A percentile compares a stretch with the other conserved stretches of the same genome.
Evolutionary conservation across 2,797 vertebrate species (phyloP).

Genomic region (Aulostomus chinensis): DNA sequence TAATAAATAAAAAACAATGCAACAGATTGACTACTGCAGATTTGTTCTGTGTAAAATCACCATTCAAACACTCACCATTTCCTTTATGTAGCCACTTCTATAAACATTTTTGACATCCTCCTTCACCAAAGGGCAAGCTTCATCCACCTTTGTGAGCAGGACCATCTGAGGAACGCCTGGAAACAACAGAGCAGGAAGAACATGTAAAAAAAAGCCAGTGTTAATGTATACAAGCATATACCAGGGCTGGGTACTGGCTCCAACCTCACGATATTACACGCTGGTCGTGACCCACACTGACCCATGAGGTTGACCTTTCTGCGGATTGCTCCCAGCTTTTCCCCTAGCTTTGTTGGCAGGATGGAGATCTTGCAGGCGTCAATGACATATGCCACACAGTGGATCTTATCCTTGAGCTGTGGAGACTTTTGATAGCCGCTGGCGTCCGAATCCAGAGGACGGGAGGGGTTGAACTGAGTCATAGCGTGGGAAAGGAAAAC

Average conservation of each 20-base stretch:
- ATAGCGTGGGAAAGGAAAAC: not conserved
- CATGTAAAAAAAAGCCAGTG: no score
- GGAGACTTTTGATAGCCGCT: constrained; percentile 7
- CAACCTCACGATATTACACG: no score
- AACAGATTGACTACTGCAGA: no score
- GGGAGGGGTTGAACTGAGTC: constrained; percentile 59
- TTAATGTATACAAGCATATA: no score
- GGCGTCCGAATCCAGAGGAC: constrained; percentile 35
- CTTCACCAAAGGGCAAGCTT: constrained; percentile 54
- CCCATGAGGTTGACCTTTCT: constrained; percentile 60
- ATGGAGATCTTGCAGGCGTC: constrained; percentile 64
- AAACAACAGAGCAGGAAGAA: not conserved
- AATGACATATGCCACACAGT: constrained; percentile 65
- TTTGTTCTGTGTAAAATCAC: no score
- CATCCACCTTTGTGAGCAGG: constrained; percentile 70
- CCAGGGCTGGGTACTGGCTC: no score
- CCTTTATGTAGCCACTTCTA: constrained; percentile 49
- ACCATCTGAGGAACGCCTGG: constrained; percentile 69
- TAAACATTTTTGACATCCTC: constrained; percentile 49
- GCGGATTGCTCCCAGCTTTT: constrained; percentile 53
- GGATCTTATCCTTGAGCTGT: constrained; percentile 51
- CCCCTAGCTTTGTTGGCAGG: constrained; percentile 44
- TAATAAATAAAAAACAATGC: no score
- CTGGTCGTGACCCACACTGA: no score
- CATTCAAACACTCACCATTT: constrained; percentile 60